Conservation (phyloP, 2,113 vertebrate genomes). For the Antechinus stuartii region DNA sequence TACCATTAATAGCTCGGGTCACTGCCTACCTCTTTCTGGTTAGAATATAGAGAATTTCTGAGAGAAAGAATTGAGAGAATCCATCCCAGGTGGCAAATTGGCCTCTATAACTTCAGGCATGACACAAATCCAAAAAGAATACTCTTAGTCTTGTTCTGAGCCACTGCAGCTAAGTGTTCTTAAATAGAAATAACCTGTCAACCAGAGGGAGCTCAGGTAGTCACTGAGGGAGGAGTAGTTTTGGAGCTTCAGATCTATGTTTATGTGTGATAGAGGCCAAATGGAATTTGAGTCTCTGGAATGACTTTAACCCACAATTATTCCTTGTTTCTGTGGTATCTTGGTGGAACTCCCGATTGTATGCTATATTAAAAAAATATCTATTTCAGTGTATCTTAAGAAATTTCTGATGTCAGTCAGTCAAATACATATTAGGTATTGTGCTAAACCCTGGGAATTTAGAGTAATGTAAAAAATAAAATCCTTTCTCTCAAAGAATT, state of each 20-base stretch:
- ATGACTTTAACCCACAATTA: not conserved
- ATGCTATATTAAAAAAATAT: not conserved
- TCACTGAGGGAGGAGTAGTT: not conserved
- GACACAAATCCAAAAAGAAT: accelerated
- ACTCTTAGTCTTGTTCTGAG: not conserved
- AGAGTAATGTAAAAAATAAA: not conserved
- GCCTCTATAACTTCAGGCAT: not conserved
- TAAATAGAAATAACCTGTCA: not conserved
- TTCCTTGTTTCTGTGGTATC: not conserved
- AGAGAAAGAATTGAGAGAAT: not conserved
- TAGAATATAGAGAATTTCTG: constrained; percentile 34
- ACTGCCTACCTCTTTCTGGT: constrained; percentile 8
- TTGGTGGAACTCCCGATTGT: not conserved
- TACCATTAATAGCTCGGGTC: not conserved
- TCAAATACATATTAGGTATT: not conserved
- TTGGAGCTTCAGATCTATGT: not conserved
- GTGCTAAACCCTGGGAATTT: not conserved
- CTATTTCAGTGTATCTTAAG: constrained; percentile 17
- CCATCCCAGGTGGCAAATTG: not conserved
- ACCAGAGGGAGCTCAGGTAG: not conserved
- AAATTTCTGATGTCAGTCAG: not conserved
- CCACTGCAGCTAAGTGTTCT: not conserved
- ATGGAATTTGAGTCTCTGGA: not conserved
- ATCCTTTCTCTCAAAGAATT: not conserved
- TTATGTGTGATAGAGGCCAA: not conserved